Conservation (phyloP, 2,888 invertebrate genomes). For the Matsumyia berberina region DNA sequence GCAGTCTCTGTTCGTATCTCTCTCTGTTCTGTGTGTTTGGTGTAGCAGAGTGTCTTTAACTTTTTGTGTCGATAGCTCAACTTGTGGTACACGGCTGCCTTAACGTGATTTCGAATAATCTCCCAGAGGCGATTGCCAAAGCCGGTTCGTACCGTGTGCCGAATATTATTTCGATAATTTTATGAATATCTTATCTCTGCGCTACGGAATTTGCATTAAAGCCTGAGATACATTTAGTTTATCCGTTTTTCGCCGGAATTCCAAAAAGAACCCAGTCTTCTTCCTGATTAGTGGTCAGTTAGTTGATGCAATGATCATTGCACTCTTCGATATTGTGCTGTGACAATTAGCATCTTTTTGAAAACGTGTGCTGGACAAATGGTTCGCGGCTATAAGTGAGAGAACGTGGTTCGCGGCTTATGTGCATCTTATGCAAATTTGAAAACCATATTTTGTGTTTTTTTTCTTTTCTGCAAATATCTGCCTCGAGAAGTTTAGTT, state of each 20-base stretch:
- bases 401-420: constrained; percentile 45
- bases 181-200: constrained; percentile 54
- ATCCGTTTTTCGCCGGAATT: constrained; percentile 11
- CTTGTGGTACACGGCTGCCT: constrained; percentile 39
- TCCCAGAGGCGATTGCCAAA: constrained; percentile 51
- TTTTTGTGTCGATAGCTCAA: neutral
- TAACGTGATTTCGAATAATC: constrained; percentile 65
- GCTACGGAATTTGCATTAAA: constrained; percentile 56
- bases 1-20: constrained; percentile 58
- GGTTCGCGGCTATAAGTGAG: constrained; percentile 24
- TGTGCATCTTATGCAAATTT: constrained; percentile 62
- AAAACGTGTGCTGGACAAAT: constrained; percentile 16
- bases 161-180: constrained; percentile 70
- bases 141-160: constrained; percentile 69
- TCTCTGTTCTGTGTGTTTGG: constrained; percentile 53
- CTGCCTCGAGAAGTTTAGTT: neutral
- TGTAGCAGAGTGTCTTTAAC: constrained; percentile 32
- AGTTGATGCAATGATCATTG: constrained; percentile 37
- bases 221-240: constrained; percentile 24
- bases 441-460: constrained; percentile 39
- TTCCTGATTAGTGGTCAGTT: constrained; percentile 21
- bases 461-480: constrained; percentile 4
- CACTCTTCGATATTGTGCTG: constrained; percentile 19
- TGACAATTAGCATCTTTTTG: constrained; percentile 25
- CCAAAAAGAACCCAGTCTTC: neutral